Base-by-base conservation (phyloP, 2,797 vertebrate species). In the Lophura swinhoii region DNA sequence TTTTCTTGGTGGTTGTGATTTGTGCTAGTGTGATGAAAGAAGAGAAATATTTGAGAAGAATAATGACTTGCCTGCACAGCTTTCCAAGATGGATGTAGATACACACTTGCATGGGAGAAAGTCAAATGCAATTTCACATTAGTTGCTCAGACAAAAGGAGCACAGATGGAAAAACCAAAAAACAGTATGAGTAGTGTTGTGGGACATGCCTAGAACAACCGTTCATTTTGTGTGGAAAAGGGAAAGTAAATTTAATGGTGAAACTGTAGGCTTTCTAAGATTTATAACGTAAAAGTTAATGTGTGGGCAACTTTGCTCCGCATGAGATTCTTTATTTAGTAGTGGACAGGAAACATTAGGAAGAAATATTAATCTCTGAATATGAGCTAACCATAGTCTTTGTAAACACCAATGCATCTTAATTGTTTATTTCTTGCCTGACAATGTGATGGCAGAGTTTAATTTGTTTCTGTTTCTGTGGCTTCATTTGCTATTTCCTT, bases 291-390 rank as follows among this genome's bases (percentile, higher is more conserved):
- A 62, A 68, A 86, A 88, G 60, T 72, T 71, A 58, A 58, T 6
- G 64, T 71, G 46, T 76, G 71, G 86, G 73, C 43, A 90, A 44
- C 26, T 53, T 60, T 76, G 55, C 60, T 73, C 43, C 56, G n/a
- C 93, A 87, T 88, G 10, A 71, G 70, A 79, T 84, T 78, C 31
- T 73, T 63, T 83, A 68, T 80, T 96, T 84, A 82, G 17, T 26
- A 17, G 49, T 68, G 29, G 82, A 86, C 84, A 14, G n/a, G 39
- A 79, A 93, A 90, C 23, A 53, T 62, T 49, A 81, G 22, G 31
- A 81, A 81, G 84, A 70, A 92, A 91, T 79, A 60, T n/a, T 29
- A 12, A 39, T 71, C 56, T 71, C 60, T 64, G 21, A 48, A 72
- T 86, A 91, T 79, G 43, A 63, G 21, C 82, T 92, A 58, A 73